phyloP scores from a whole-genome alignment of 1,140 invertebrate genomes.

The Drosophila insularis region DNA sequence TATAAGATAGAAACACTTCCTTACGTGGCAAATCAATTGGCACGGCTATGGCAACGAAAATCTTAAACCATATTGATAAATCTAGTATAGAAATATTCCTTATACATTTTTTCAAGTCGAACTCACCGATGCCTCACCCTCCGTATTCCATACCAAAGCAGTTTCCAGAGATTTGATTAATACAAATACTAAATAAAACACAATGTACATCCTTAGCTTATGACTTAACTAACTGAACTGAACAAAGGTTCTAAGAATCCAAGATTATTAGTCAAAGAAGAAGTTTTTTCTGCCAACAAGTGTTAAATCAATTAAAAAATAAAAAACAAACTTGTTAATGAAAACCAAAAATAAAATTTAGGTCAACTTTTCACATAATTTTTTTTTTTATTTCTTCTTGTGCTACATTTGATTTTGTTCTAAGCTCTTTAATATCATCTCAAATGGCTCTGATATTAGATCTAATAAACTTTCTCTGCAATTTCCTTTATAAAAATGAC shows the following conservation, averaged over 20 bases:
- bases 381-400: constrained; percentile 9
- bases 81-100: neutral
- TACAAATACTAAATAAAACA: constrained; percentile 10
- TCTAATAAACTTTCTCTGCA: constrained; percentile 72
- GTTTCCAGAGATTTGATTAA: neutral
- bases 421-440: constrained; percentile 43
- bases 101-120: neutral
- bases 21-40: constrained; percentile 87
- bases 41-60: constrained; percentile 88
- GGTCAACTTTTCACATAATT: constrained; percentile 29
- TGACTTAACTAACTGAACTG: constrained; percentile 22
- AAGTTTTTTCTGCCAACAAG: constrained; percentile 12
- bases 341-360: constrained; percentile 18
- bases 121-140: constrained; percentile 47
- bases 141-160: constrained; percentile 57
- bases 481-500: constrained; percentile 72
- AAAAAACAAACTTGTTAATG: constrained; percentile 61
- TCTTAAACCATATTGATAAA: constrained; percentile 23
- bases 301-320: constrained; percentile 56
- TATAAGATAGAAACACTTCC: constrained; percentile 88
- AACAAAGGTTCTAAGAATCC: neutral
- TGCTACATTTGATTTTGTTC: constrained; percentile 55
- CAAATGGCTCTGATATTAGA: constrained; percentile 68
- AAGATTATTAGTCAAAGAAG: neutral
- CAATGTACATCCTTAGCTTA: constrained; percentile 21